Base-by-base conservation (phyloP, 2,113 vertebrate genomes). In the Chauna torquata region DNA sequence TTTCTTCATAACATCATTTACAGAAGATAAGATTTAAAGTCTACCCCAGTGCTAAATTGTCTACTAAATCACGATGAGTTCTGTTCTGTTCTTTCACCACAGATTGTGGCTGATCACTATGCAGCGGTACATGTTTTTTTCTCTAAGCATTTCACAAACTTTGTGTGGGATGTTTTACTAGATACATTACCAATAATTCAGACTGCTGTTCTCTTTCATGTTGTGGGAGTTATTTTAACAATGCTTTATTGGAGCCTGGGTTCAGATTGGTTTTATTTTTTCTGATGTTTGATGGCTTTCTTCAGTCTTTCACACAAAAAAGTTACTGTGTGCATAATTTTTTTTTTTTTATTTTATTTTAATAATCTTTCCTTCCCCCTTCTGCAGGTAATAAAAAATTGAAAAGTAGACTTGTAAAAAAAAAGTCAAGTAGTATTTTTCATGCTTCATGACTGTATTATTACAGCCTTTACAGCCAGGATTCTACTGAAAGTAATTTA, bases 21-120 rank as follows among this genome's bases (percentile, higher is more conserved):
- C 58, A 86, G 81, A 22, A 92, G 81, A 28, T 66, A 83, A 83
- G 57, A 87, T 92, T 91, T 89, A 80, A 91, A 75, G 47, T 77
- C 78, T 88, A 52, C 34, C 22, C n/a, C 50, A 65, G 57, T 49
- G 36, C 28, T 92, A 92, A 89, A 94, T 70, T 96, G 54, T 49
- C 74, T 85, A 30, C 55, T 86, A 88, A 91, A 93, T 90, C 45
- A 58, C 55, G 14, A 68, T n/a, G 38, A 54, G 32, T 70, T 87
- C 69, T 84, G 30, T 79, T 68, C 61, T 92, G 28, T 47, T 94
- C 55, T 58, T 72, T 52, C 59, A 27, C 38, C 71, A 58, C 38
- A 94, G 77, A 85, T 66, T 85, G 70, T 82, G 77, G 32, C 54
- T 92, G 86, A 86, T 92, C 68, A 52, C 38, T 78, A 12, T 52